These are phyloP conservation scores for Zalophus californianus DNA, from an alignment of 2,797 vertebrate species.

Conservation along the genomic window DNA sequence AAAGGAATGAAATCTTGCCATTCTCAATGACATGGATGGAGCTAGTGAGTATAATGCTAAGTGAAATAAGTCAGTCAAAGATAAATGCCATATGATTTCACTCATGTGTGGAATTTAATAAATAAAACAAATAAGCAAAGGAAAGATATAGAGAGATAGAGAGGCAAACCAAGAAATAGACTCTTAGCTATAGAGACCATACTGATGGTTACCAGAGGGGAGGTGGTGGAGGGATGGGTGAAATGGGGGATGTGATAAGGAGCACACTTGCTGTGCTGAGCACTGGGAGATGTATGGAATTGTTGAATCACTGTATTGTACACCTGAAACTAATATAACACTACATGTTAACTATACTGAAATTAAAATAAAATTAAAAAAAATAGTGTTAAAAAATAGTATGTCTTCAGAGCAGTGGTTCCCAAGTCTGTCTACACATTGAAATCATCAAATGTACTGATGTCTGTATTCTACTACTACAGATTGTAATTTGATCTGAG, in stretches of 20 bases:
- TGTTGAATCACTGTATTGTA: not conserved
- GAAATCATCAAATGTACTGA: not conserved
- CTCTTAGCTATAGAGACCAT: not conserved
- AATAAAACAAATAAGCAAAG: not conserved
- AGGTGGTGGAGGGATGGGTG: not conserved
- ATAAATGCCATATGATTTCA: not conserved
- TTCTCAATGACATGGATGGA: not conserved
- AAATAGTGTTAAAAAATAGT: not conserved
- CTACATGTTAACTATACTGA: not conserved
- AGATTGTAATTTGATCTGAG: slow-evolving; percentile 54
- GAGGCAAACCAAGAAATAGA: not conserved
- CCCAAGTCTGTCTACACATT: not conserved
- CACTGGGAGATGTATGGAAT: not conserved
- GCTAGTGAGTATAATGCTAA: not conserved
- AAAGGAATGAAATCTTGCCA: not conserved
- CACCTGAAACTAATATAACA: not conserved
- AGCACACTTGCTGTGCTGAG: not conserved
- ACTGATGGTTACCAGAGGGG: not conserved
- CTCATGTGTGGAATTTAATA: not conserved
- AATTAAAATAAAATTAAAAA: not conserved
- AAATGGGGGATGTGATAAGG: not conserved
- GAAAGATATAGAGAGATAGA: not conserved
- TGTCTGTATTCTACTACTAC: not conserved
- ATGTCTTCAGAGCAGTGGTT: not conserved
- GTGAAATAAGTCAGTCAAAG: not conserved